phyloP scores from a whole-genome alignment of 2,113 vertebrate species.

The Pristiophorus japonicus region DNA sequence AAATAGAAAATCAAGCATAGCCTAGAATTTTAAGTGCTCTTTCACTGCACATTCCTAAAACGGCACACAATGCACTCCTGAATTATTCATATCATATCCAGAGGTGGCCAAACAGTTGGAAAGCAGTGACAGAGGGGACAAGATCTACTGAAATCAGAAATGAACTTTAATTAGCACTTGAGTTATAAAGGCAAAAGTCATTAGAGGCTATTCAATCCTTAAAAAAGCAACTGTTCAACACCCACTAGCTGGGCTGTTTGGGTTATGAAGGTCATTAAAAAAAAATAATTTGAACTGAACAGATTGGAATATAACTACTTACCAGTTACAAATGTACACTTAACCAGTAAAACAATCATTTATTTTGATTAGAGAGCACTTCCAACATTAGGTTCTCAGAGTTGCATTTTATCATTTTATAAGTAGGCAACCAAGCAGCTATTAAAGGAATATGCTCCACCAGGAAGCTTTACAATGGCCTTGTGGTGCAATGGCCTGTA shows the following conservation, averaged over 20 bases:
- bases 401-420: background rate
- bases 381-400: background rate
- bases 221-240: background rate
- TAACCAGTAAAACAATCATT: background rate
- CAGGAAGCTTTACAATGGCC: background rate
- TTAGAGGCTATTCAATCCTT: background rate
- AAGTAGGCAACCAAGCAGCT: background rate
- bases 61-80: conserved; percentile 6
- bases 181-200: background rate
- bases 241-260: background rate
- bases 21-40: conserved; percentile 15
- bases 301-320: background rate
- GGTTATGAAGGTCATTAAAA: background rate
- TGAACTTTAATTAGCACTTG: background rate
- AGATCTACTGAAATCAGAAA: conserved; percentile 7
- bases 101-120: background rate
- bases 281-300: background rate
- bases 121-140: background rate
- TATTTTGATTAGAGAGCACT: background rate
- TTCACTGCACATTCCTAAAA: background rate
- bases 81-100: conserved; percentile 24
- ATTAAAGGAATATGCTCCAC: background rate
- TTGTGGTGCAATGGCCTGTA: background rate
- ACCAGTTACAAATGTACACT: background rate
- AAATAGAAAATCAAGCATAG: conserved; percentile 17